phyloP scores from a whole-genome alignment of 2,888 invertebrate species.

The Amphimallon solstitiale region DNA sequence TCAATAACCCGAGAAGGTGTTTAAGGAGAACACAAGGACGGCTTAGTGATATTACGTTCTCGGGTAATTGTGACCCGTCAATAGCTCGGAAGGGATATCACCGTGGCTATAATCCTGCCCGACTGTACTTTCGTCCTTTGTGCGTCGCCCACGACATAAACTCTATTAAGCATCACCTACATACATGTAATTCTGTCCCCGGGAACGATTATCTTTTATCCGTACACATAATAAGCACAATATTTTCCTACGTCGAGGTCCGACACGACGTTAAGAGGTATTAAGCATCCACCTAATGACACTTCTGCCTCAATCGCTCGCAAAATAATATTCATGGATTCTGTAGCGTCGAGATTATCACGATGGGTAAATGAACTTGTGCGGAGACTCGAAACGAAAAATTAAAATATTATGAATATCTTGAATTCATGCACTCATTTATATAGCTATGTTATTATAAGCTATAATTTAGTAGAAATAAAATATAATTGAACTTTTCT shows the following conservation, averaged over 20 bases:
- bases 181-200: slow-evolving; percentile 32
- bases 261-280: slow-evolving; percentile 18
- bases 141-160: slow-evolving; percentile 29
- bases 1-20: slow-evolving; percentile 50
- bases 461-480: too few species aligned
- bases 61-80: slow-evolving; percentile 60
- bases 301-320: background rate
- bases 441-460: too few species aligned
- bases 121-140: slow-evolving; percentile 37
- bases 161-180: slow-evolving; percentile 37
- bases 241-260: slow-evolving; percentile 38
- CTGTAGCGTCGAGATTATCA: background rate
- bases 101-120: slow-evolving; percentile 37
- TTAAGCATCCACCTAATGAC: slow-evolving; percentile 25
- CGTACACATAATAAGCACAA: slow-evolving; percentile 48
- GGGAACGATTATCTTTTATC: slow-evolving; percentile 21
- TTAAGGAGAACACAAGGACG: slow-evolving; percentile 53
- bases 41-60: slow-evolving; percentile 62
- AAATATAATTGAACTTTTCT: too few species aligned
- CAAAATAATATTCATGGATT: slow-evolving; percentile 3
- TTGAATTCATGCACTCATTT: too few species aligned
- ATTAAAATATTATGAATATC: too few species aligned
- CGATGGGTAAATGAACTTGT: background rate
- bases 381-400: too few species aligned
- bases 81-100: slow-evolving; percentile 49